A percentile compares a stretch with the other conserved stretches of the same genome.
Evolutionary conservation across 2,797 vertebrate species (phyloP).

Genomic region (Tachyglossus aculeatus): DNA sequence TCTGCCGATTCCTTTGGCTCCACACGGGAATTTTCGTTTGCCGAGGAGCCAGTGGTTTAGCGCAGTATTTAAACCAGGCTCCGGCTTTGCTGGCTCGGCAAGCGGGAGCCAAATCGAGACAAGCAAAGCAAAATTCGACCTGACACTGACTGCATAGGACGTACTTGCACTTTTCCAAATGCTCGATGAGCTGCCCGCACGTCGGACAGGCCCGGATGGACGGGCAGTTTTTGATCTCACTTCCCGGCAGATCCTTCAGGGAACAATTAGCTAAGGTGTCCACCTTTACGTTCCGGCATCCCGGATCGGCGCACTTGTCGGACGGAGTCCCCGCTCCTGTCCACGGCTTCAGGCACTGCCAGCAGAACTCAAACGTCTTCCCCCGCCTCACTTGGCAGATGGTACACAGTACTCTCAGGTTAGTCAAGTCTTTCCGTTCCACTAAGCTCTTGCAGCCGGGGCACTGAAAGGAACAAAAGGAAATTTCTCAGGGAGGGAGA

Average conservation of each 20-base stretch:
- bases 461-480: slow-evolving; percentile 72
- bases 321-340: slow-evolving; percentile 59
- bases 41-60: slow-evolving; percentile 65
- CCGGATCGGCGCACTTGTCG: slow-evolving; percentile 65
- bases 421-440: slow-evolving; percentile 61
- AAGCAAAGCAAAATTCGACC: slow-evolving; percentile 80
- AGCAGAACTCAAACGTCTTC: slow-evolving; percentile 65
- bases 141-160: slow-evolving; percentile 72
- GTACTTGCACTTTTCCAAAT: slow-evolving; percentile 76
- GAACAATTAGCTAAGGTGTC: slow-evolving; percentile 63
- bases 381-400: slow-evolving; percentile 56
- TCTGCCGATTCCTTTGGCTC: not conserved
- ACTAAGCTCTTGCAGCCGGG: slow-evolving; percentile 68
- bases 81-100: slow-evolving; percentile 52
- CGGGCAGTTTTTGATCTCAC: slow-evolving; percentile 55
- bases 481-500: no score
- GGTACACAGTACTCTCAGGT: slow-evolving; percentile 67
- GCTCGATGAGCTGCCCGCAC: slow-evolving; percentile 73
- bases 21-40: slow-evolving; percentile 69
- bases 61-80: slow-evolving; percentile 62
- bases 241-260: slow-evolving; percentile 6
- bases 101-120: slow-evolving; percentile 67
- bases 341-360: slow-evolving; percentile 74
- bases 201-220: slow-evolving; percentile 76
- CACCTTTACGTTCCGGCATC: slow-evolving; percentile 62